These are phyloP conservation scores for Tetanocera ferruginea DNA, from an alignment of 2,888 invertebrate genomes.

Conservation along the genomic window DNA sequence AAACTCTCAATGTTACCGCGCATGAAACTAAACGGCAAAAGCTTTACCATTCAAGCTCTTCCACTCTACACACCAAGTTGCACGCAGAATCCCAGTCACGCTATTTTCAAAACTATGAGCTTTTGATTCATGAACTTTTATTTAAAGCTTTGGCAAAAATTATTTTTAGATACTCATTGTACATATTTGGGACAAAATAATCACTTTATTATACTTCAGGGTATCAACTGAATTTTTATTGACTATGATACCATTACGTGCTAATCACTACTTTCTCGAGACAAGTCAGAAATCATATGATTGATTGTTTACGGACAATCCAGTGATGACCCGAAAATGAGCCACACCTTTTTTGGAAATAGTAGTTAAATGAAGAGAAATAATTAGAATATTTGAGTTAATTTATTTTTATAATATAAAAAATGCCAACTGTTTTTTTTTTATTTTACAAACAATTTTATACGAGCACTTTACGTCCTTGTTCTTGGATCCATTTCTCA, in stretches of 20 bases:
- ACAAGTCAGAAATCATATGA: not conserved
- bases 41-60: not conserved
- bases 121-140: too few relatives aligned
- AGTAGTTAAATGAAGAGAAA: not conserved
- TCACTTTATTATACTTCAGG: not conserved
- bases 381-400: not conserved
- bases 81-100: not conserved
- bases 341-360: not conserved
- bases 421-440: not conserved
- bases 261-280: not conserved
- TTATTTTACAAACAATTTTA: not conserved
- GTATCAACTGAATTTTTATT: not conserved
- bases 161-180: too few relatives aligned
- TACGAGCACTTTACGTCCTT: slow-evolving; percentile 35
- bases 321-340: not conserved
- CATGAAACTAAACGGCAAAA: not conserved
- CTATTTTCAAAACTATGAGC: too few relatives aligned
- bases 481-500: slow-evolving; percentile 58
- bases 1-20: not conserved
- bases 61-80: slow-evolving; percentile 22
- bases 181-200: too few relatives aligned
- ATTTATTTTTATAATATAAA: not conserved
- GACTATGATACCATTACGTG: not conserved
- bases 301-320: not conserved
- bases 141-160: too few relatives aligned